Percentiles rank a stretch among this genome's conserved stretches.
Evolutionary conservation across 2,113 vertebrate genomes (phyloP).

Genomic region (Calidris pygmaea): DNA sequence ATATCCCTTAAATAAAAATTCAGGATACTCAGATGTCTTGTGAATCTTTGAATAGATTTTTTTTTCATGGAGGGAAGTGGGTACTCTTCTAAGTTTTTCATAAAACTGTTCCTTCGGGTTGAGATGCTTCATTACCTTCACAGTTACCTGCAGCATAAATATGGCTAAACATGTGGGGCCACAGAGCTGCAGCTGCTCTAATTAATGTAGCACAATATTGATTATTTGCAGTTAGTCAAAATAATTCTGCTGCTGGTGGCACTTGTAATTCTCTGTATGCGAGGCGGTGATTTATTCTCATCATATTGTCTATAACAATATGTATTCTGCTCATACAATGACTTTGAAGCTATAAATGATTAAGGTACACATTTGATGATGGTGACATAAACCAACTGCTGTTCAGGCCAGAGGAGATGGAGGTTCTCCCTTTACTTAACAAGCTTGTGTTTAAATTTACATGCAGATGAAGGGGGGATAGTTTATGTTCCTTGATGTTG

Average conservation of each 20-base stretch:
- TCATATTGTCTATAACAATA: neutral
- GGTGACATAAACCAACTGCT: constrained; percentile 5
- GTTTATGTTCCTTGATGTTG: neutral
- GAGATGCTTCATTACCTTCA: constrained; percentile 13
- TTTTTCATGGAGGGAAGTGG: neutral
- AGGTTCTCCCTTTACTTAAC: neutral
- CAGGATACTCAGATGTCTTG: neutral
- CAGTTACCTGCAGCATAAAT: neutral
- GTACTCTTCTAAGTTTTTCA: neutral
- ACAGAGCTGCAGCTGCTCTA: neutral
- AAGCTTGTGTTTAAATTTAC: neutral
- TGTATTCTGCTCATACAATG: neutral
- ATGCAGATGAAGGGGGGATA: neutral
- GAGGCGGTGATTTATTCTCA: neutral
- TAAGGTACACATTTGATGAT: neutral
- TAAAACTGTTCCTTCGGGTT: neutral
- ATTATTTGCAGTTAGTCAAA: neutral
- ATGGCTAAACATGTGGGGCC: neutral
- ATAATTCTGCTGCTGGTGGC: neutral
- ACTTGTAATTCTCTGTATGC: neutral
- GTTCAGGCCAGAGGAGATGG: neutral
- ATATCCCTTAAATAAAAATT: neutral
- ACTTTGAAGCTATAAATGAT: neutral
- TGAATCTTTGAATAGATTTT: neutral
- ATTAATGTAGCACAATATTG: neutral